These are phyloP conservation scores for Ophion obscuratus DNA, from an alignment of 2,888 invertebrate species.

Conservation along the genomic window DNA sequence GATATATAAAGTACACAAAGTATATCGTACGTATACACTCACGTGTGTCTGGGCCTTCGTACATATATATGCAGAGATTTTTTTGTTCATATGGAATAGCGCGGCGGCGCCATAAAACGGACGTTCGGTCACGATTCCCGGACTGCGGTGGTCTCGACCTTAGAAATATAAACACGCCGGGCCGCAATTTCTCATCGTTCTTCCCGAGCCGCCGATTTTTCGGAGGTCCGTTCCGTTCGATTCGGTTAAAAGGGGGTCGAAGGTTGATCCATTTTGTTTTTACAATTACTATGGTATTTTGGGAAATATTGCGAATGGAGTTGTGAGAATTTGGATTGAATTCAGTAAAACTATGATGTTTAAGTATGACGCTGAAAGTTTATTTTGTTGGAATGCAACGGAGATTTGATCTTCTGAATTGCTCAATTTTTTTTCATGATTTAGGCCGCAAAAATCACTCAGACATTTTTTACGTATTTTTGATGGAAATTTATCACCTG, in stretches of 20 bases:
- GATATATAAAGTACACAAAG: constrained; percentile 43
- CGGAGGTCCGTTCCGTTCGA: no score
- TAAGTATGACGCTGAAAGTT: no score
- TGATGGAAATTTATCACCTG: no score
- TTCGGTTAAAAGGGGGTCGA: no score
- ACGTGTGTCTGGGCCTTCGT: constrained; percentile 2
- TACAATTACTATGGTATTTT: no score
- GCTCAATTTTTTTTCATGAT: neutral
- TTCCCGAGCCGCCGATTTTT: neutral
- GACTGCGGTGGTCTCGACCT: constrained; percentile 30
- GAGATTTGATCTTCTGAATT: no score
- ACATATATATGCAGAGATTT: neutral
- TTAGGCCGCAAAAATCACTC: no score
- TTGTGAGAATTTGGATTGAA: no score
- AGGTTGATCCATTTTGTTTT: neutral
- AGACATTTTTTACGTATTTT: no score
- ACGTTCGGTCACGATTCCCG: constrained; percentile 59
- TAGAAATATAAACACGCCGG: constrained; percentile 6
- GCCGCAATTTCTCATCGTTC: constrained; percentile 13
- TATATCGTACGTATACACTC: constrained; percentile 29
- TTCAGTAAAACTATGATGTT: no score
- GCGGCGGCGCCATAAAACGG: constrained; percentile 52
- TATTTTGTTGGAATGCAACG: no score
- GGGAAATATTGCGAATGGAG: no score
- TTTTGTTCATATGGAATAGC: constrained; percentile 16